Conservation (phyloP, 2,888 invertebrate species). For the Priocnemis perturbator region DNA sequence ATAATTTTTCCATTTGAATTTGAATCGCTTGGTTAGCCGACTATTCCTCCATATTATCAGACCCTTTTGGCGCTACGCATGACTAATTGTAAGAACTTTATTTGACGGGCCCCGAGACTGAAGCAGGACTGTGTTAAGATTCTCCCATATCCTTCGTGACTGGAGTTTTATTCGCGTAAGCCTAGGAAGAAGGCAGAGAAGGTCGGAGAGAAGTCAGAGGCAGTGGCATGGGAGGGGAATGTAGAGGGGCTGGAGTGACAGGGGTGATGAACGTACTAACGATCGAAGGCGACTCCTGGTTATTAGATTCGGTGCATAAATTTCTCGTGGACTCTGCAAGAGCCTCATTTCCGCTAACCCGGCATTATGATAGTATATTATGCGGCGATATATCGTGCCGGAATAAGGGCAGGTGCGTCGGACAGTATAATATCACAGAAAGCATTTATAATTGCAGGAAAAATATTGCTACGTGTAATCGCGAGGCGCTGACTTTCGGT, state of each 20-base stretch:
- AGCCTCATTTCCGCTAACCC: constrained; percentile 44
- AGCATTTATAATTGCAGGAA: constrained; percentile 30
- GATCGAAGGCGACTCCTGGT: constrained; percentile 40
- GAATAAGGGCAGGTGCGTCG: constrained; percentile 20
- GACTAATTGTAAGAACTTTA: too few relatives aligned
- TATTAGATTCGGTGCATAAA: constrained; percentile 50
- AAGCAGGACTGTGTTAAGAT: too few relatives aligned
- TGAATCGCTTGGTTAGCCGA: too few relatives aligned
- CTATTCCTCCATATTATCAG: too few relatives aligned
- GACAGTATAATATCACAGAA: constrained; percentile 17
- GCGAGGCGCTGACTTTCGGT: too few relatives aligned
- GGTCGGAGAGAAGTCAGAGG: too few relatives aligned
- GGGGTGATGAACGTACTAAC: constrained; percentile 44
- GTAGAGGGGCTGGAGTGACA: background rate
- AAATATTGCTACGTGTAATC: too few relatives aligned
- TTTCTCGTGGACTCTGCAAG: constrained; percentile 37
- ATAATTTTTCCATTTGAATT: too few relatives aligned
- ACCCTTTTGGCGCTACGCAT: too few relatives aligned
- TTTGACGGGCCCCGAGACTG: too few relatives aligned
- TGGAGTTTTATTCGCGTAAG: too few relatives aligned
- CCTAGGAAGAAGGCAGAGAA: too few relatives aligned
- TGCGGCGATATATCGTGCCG: constrained; percentile 35
- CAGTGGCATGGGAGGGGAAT: background rate
- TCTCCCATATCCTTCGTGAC: background rate
- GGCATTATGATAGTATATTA: constrained; percentile 37